Evolutionary conservation across 2,888 invertebrate species (phyloP), one percentile per base, ranked within the genome.

Genomic region (Pomacea canaliculata): DNA sequence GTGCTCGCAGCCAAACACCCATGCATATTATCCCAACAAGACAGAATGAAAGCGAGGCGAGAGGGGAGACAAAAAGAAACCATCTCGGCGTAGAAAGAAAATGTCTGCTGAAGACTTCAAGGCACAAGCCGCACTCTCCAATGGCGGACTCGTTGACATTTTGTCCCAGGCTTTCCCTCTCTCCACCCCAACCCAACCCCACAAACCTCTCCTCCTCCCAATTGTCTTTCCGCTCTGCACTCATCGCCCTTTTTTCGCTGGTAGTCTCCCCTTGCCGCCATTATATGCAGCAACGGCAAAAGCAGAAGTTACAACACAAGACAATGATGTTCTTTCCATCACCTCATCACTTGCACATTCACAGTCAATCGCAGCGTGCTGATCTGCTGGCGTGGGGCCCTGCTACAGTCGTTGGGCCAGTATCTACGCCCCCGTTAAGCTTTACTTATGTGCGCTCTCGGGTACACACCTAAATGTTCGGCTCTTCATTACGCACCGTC

Each of bases 391-490:
- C 51, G 51, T 10, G 7, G 12, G 51, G 7, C 51, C 51, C 63
- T n/a, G 63, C 7, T 63, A 23, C 63, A 23, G 63, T n/a, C 63
- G 23, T 63, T 63, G 8, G 12, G 12, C 63, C 49, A 37, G 23
- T 65, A 37, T 71, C 63, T 71, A 65, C 65, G 49, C 37, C 18
- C 60, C 49, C 65, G 65, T 71, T 65, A 65, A 71, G 63, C 49
- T 71, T 63, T 62, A 71, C 65, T 71, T 71, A 62, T 63, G 18
- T 10, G n/a, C 51, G 71, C 65, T 49, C 71, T 19, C 49, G 18
- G 71, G n/a, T 37, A 56, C 9, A 16, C 56, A 37, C 59, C 71
- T 71, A 63, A 46, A 65, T 63, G 71, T 65, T 63, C 63, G 65
- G 65, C 63, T 65, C n/a, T 62, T 19, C 46, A 37, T 51, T 71